Conservation (phyloP, 2,888 invertebrate genomes). For the Pyrocoelia pectoralis region DNA sequence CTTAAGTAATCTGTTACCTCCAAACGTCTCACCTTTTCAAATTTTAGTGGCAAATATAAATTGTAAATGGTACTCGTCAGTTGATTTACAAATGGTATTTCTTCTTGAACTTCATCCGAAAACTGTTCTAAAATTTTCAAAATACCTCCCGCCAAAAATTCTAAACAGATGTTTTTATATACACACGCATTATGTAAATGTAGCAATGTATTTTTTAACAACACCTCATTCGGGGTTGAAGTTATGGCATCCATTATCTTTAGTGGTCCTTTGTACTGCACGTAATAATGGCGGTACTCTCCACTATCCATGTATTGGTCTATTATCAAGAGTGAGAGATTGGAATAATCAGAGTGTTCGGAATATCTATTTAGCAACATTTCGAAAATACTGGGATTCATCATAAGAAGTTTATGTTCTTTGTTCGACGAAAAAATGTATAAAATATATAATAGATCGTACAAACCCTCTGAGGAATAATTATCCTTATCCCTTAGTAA, state of each 20-base stretch:
- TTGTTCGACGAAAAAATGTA: constrained; percentile 12
- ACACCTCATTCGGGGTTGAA: constrained; percentile 14
- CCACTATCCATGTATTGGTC: constrained; percentile 19
- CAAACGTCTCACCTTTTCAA: constrained; percentile 46
- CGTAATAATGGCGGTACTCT: constrained; percentile 24
- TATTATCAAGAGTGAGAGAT: constrained; percentile 11
- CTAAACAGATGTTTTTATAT: constrained; percentile 44
- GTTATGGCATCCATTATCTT: constrained; percentile 11
- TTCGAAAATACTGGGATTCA: constrained; percentile 14
- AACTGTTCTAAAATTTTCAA: constrained; percentile 41
- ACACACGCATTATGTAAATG: constrained; percentile 47
- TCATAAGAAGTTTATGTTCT: neutral
- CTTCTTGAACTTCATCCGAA: constrained; percentile 26
- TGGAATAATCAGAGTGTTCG: constrained; percentile 17
- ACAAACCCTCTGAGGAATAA: constrained; percentile 14
- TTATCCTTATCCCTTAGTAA: constrained; percentile 11
- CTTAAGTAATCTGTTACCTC: constrained; percentile 49
- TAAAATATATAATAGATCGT: constrained; percentile 15
- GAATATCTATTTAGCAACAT: constrained; percentile 13
- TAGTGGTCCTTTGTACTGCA: constrained; percentile 16
- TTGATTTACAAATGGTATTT: constrained; percentile 43
- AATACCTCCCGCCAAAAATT: constrained; percentile 41
- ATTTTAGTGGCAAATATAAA: constrained; percentile 50
- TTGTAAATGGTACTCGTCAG: constrained; percentile 46
- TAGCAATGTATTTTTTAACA: constrained; percentile 39